These are phyloP conservation scores for Campopleginae sp. DNA, from an alignment of 2,888 invertebrate species.

Conservation along the genomic window DNA sequence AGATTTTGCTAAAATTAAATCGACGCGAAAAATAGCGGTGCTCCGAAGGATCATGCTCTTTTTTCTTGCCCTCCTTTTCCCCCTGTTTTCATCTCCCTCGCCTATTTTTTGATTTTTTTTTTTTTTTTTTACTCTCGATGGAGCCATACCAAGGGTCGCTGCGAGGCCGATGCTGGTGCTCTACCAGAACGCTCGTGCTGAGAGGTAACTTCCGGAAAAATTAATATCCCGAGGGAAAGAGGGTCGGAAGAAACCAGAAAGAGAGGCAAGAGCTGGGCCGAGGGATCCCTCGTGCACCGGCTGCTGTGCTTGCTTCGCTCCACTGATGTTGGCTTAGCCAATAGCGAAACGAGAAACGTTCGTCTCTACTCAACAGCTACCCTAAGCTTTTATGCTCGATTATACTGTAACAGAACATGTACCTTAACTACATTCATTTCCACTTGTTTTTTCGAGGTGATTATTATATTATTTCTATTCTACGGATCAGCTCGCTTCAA, in stretches of 20 bases:
- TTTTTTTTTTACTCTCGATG: conserved; percentile 31
- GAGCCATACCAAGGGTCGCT: conserved; percentile 16
- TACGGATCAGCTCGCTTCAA: not conserved
- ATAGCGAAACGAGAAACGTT: conserved; percentile 45
- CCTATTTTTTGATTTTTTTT: conserved; percentile 48
- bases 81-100: conserved; percentile 19
- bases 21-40: conserved; percentile 63
- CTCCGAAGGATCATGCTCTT: conserved; percentile 29
- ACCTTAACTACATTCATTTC: not conserved
- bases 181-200: conserved; percentile 36
- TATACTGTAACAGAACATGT: conserved; percentile 3
- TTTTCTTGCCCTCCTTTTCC: conserved; percentile 5
- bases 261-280: conserved; percentile 36
- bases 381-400: conserved; percentile 23
- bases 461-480: not conserved
- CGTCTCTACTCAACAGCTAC: conserved; percentile 13
- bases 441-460: not conserved
- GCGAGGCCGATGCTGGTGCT: conserved; percentile 23
- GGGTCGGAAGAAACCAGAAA: conserved; percentile 65
- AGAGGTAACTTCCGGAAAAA: conserved; percentile 80
- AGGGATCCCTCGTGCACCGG: conserved; percentile 62
- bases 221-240: conserved; percentile 80
- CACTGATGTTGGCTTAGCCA: conserved; percentile 70
- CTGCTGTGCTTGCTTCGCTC: conserved; percentile 72
- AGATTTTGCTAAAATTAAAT: conserved; percentile 72